These are phyloP conservation scores for Amiota mariae DNA, from an alignment of 2,888 invertebrate species.

Conservation along the genomic window DNA sequence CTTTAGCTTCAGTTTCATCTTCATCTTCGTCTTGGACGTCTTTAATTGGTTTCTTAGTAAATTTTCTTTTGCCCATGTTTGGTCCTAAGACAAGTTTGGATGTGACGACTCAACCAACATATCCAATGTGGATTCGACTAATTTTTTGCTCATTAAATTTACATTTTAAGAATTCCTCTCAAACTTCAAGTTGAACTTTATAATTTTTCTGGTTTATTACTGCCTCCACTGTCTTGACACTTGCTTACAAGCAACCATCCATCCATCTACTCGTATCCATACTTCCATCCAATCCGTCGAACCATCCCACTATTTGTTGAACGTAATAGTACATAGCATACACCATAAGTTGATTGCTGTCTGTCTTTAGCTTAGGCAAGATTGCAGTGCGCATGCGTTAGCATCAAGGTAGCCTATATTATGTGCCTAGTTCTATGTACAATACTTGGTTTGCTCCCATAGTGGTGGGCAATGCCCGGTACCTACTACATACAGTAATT, in stretches of 20 bases:
- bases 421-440: conserved; percentile 55
- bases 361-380: neutral
- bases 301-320: neutral
- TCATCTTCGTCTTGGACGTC: conserved; percentile 25
- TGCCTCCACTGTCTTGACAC: too few relatives aligned
- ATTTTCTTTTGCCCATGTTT: conserved; percentile 63
- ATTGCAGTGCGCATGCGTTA: conserved; percentile 50
- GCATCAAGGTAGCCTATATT: conserved; percentile 58
- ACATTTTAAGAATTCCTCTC: conserved; percentile 60
- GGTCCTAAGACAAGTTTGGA: conserved; percentile 35
- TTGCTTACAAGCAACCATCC: too few relatives aligned
- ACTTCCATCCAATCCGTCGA: neutral
- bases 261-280: too few relatives aligned
- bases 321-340: neutral
- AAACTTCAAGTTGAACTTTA: conserved; percentile 54
- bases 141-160: conserved; percentile 67
- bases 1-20: too few relatives aligned
- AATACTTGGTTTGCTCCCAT: neutral
- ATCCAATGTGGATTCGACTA: conserved; percentile 41
- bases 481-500: neutral
- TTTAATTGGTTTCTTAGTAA: conserved; percentile 63
- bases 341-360: neutral
- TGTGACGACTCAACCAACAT: neutral
- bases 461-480: conserved; percentile 16
- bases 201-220: conserved; percentile 62